These are phyloP conservation scores for Parelbella ahira DNA, from an alignment of 2,888 invertebrate species.

Conservation along the genomic window DNA sequence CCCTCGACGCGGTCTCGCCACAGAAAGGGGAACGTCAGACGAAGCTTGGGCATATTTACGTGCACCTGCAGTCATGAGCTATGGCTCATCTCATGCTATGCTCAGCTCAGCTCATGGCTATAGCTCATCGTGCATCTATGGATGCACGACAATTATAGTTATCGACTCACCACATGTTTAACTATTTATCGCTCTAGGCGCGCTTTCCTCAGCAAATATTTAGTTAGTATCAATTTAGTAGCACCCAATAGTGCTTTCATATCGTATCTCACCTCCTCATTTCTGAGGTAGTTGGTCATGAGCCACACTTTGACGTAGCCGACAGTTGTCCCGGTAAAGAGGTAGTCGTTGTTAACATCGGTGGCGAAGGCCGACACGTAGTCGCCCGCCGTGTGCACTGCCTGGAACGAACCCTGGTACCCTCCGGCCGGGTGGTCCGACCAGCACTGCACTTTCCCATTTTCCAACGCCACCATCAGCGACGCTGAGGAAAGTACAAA, in stretches of 20 bases:
- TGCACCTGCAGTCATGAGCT: too few species aligned
- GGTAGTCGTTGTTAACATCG: conserved; percentile 84
- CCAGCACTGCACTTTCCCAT: conserved; percentile 89
- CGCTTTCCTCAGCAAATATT: too few species aligned
- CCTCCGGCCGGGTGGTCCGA: conserved; percentile 89
- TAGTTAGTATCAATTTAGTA: too few species aligned
- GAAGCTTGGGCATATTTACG: conserved; percentile 82
- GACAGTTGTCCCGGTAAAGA: conserved; percentile 85
- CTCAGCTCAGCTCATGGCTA: too few species aligned
- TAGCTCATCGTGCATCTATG: too few species aligned
- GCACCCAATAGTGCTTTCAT: too few species aligned
- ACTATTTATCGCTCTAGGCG: too few species aligned
- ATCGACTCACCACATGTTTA: too few species aligned
- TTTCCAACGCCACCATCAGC: conserved; percentile 86
- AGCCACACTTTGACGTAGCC: conserved; percentile 92
- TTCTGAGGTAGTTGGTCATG: conserved; percentile 83
- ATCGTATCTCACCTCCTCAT: conserved; percentile 47
- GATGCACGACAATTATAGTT: too few species aligned
- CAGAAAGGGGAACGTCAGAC: conserved; percentile 86
- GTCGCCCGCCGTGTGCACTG: conserved; percentile 83
- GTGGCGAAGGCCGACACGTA: conserved; percentile 85
- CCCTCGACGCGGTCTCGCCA: conserved; percentile 84
- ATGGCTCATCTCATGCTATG: too few species aligned
- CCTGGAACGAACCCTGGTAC: conserved; percentile 84
- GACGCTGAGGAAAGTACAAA: too few species aligned